These are phyloP conservation scores for Cheirogaleus medius DNA, from an alignment of 2,113 vertebrate genomes.

Conservation along the genomic window DNA sequence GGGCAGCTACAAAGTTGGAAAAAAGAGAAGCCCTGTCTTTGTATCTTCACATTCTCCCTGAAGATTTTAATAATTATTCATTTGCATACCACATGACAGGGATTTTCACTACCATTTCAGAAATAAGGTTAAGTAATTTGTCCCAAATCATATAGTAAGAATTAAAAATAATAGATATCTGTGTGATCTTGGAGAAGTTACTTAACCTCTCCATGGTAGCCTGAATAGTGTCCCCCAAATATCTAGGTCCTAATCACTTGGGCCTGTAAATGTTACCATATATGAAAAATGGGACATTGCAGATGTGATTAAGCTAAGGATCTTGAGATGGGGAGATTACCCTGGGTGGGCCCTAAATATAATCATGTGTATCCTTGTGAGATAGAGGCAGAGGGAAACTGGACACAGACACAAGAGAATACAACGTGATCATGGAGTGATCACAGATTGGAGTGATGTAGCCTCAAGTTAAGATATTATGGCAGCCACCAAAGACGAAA, in stretches of 20 bases:
- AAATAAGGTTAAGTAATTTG: neutral
- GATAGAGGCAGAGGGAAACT: neutral
- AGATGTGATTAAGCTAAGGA: neutral
- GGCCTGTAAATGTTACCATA: neutral
- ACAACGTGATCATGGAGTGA: neutral
- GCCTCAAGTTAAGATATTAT: neutral
- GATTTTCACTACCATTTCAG: neutral
- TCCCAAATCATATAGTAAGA: neutral
- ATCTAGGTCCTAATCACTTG: neutral
- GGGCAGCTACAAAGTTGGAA: neutral
- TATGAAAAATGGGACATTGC: neutral
- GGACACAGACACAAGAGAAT: neutral
- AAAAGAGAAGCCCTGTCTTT: neutral
- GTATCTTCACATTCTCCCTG: neutral
- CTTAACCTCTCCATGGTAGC: neutral
- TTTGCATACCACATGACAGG: neutral
- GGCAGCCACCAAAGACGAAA: neutral
- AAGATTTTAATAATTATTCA: conserved; percentile 1
- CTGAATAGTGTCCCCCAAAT: neutral
- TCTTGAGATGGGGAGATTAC: neutral
- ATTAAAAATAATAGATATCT: neutral
- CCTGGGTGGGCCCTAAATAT: neutral
- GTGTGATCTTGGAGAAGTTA: neutral
- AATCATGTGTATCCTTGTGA: neutral
- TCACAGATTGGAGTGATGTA: neutral